These are phyloP conservation scores for Eriocheir sinensis DNA, from an alignment of 1,140 invertebrate species.

Conservation along the genomic window DNA sequence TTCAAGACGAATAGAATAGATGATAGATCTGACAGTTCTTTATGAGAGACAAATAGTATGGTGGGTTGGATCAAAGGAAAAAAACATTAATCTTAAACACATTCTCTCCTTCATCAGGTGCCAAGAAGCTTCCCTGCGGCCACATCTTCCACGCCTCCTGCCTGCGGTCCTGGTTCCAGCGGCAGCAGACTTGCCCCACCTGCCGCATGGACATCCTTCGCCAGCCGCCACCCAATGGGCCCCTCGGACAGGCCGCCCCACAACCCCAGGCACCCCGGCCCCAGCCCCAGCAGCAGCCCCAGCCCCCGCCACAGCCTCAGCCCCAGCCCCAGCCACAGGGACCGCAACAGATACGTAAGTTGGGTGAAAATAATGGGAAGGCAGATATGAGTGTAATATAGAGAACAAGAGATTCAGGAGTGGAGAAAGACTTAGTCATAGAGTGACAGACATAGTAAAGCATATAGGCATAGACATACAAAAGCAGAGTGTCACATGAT, in stretches of 20 bases:
- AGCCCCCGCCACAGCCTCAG: conserved; percentile 53
- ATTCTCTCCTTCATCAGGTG: conserved; percentile 85
- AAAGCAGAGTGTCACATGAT: no score
- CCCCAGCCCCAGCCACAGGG: conserved; percentile 56
- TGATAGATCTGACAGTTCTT: no score
- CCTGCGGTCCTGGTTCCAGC: conserved; percentile 99
- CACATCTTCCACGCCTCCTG: conserved; percentile 99
- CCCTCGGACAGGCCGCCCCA: conserved; percentile 80
- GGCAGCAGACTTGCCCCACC: conserved; percentile 99
- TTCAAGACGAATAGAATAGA: no score
- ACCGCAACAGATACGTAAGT: conserved; percentile 68
- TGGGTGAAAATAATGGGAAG: no score
- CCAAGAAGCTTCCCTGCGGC: conserved; percentile 99
- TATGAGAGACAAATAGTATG: no score
- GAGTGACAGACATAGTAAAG: no score
- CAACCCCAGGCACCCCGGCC: background rate
- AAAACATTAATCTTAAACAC: no score
- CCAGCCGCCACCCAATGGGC: conserved; percentile 84
- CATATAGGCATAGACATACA: no score
- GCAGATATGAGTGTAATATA: no score
- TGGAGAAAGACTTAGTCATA: no score
- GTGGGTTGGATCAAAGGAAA: no score
- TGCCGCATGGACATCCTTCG: conserved; percentile 97
- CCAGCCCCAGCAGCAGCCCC: conserved; percentile 50
- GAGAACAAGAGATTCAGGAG: no score